A percentile compares a stretch with the other conserved stretches of the same genome.
These are phyloP conservation scores for Muscicapa comitata DNA, from an alignment of 2,797 vertebrate genomes.

Conservation along the genomic window DNA sequence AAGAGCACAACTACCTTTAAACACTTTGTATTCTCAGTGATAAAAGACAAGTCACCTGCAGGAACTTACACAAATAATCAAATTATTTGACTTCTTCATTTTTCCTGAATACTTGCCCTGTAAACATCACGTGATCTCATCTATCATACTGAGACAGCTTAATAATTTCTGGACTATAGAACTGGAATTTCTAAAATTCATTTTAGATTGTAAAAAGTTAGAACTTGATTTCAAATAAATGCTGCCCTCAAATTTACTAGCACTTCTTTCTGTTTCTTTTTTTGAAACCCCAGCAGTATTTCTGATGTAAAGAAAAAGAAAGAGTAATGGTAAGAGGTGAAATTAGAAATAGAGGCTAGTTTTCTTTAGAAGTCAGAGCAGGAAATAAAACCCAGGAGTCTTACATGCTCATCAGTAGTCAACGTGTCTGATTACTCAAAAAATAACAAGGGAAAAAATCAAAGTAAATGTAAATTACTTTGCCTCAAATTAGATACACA, in stretches of 20 bases:
- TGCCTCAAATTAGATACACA: neutral
- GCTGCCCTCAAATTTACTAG: neutral
- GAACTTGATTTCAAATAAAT: neutral
- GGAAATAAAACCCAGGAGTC: neutral
- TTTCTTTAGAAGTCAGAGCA: neutral
- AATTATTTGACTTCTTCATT: neutral
- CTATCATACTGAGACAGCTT: neutral
- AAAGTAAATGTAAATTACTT: neutral
- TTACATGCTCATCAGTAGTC: neutral
- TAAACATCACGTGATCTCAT: neutral
- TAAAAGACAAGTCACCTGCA: accelerated
- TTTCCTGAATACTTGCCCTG: neutral
- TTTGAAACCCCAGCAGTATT: neutral
- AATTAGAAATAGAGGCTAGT: neutral
- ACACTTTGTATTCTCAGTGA: neutral
- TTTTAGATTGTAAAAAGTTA: neutral
- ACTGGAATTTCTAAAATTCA: neutral
- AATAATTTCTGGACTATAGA: neutral
- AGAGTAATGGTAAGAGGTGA: neutral
- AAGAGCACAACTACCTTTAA: neutral
- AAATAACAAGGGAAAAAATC: neutral
- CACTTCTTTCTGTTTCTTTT: neutral
- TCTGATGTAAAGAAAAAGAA: neutral
- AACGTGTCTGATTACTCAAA: neutral
- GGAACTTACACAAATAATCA: neutral